Conservation (phyloP, 2,797 vertebrate species). For the Menidia menidia region DNA sequence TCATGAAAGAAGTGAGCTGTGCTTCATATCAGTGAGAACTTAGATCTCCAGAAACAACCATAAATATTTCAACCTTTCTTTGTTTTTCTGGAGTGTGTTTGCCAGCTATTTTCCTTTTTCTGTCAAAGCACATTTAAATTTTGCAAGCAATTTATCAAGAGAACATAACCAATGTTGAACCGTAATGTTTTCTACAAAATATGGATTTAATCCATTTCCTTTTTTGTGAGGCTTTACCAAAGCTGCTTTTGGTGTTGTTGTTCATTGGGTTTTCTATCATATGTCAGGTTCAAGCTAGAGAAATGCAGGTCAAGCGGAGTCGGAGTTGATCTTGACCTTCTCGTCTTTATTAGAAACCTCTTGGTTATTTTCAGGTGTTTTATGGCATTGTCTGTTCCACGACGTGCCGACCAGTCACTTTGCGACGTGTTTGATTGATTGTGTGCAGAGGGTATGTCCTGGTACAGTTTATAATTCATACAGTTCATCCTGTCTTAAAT, state of each 20-base stretch:
- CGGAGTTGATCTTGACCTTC: neutral
- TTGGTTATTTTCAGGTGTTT: neutral
- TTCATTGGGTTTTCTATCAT: neutral
- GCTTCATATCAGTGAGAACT: neutral
- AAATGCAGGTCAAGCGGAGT: neutral
- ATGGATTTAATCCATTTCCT: neutral
- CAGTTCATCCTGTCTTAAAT: neutral
- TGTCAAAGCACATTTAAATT: neutral
- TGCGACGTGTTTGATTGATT: neutral
- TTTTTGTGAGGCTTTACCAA: neutral
- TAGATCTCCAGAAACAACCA: neutral
- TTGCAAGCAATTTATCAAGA: neutral
- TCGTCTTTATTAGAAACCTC: neutral
- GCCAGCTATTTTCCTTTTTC: neutral
- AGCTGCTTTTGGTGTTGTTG: neutral
- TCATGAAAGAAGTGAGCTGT: conserved; percentile 1
- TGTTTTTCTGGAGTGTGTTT: neutral
- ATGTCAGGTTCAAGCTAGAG: conserved; percentile 1
- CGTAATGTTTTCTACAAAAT: neutral
- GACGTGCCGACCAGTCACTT: neutral
- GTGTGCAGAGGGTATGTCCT: neutral
- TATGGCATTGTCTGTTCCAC: neutral
- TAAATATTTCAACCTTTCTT: neutral
- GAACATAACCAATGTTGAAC: neutral
- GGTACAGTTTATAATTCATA: conserved; percentile 2